Evolutionary conservation across 37 sponge, comb jelly and placozoan genomes (phyloP).

Genomic region (Chondrosia reniformis): DNA sequence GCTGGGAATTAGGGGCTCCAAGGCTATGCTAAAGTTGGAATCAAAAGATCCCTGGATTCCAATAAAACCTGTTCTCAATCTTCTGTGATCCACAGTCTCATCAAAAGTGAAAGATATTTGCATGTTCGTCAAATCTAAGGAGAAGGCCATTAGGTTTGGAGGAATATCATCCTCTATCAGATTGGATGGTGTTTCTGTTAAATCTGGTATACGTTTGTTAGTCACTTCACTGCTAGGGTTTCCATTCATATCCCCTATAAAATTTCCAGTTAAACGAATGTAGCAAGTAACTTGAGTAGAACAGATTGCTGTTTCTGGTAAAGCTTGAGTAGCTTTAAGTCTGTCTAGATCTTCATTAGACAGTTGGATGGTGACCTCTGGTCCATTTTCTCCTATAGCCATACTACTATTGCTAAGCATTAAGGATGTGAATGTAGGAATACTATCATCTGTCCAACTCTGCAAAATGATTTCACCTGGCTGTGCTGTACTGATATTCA

Average conservation of each 20-base stretch:
- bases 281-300: constrained; percentile 43
- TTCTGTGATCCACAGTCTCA: constrained; percentile 72
- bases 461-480: constrained; percentile 50
- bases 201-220: background rate
- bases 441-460: background rate
- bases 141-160: constrained; percentile 63
- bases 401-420: constrained; percentile 44
- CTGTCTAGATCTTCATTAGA: constrained; percentile 68
- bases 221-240: constrained; percentile 30
- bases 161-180: constrained; percentile 40
- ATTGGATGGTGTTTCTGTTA: background rate
- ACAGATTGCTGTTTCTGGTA: constrained; percentile 37
- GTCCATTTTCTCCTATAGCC: constrained; percentile 25
- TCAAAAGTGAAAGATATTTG: constrained; percentile 73
- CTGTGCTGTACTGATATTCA: constrained; percentile 61
- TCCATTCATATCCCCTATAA: constrained; percentile 58
- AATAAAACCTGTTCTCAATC: constrained; percentile 59
- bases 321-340: constrained; percentile 55
- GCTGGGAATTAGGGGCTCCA: constrained; percentile 22
- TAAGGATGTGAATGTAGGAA: constrained; percentile 21
- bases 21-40: constrained; percentile 2
- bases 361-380: constrained; percentile 44
- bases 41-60: constrained; percentile 51
- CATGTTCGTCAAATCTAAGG: constrained; percentile 58
- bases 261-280: constrained; percentile 28